Evolutionary conservation across 1,140 invertebrate genomes (phyloP).

Genomic region (Caligus rogercresseyi): DNA sequence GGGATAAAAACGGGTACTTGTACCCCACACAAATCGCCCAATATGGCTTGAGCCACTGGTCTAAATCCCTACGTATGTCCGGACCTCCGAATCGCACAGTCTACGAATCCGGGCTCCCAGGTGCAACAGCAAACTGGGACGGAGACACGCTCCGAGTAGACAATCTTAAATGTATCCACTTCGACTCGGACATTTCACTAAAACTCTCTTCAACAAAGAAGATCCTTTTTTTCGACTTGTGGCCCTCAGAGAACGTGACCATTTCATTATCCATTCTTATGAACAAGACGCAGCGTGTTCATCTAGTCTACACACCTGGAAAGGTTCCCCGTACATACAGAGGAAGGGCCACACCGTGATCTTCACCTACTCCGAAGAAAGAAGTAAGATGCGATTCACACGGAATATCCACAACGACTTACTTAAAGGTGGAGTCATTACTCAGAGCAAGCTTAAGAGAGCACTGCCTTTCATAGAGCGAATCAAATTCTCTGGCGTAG

Average conservation of each 20-base stretch:
- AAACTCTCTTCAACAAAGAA: slow-evolving; percentile 3
- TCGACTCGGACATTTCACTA: slow-evolving; percentile 1
- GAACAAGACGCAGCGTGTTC: background rate
- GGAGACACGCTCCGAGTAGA: slow-evolving; percentile 39
- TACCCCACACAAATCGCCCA: slow-evolving; percentile 98
- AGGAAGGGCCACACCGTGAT: slow-evolving; percentile 31
- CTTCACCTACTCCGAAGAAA: background rate
- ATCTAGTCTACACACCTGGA: slow-evolving; percentile 32
- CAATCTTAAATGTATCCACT: slow-evolving; percentile 13
- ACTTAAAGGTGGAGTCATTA: slow-evolving; percentile 48
- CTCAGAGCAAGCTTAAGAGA: slow-evolving; percentile 25
- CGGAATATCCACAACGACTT: slow-evolving; percentile 77
- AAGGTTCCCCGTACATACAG: slow-evolving; percentile 55
- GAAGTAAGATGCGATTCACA: slow-evolving; percentile 56
- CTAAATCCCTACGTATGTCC: slow-evolving; percentile 45
- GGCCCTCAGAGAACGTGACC: background rate
- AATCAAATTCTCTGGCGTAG: slow-evolving; percentile 39
- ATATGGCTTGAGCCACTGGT: slow-evolving; percentile 90
- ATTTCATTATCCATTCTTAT: background rate
- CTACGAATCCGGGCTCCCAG: background rate
- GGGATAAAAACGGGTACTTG: slow-evolving; percentile 57
- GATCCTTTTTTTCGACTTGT: background rate
- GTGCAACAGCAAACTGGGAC: slow-evolving; percentile 41
- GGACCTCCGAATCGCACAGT: slow-evolving; percentile 19
- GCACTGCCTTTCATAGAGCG: slow-evolving; percentile 26